These are phyloP conservation scores for Parazoanthus atlanticus DNA, from an alignment of 92 coral and sea anemone species.

Conservation along the genomic window DNA sequence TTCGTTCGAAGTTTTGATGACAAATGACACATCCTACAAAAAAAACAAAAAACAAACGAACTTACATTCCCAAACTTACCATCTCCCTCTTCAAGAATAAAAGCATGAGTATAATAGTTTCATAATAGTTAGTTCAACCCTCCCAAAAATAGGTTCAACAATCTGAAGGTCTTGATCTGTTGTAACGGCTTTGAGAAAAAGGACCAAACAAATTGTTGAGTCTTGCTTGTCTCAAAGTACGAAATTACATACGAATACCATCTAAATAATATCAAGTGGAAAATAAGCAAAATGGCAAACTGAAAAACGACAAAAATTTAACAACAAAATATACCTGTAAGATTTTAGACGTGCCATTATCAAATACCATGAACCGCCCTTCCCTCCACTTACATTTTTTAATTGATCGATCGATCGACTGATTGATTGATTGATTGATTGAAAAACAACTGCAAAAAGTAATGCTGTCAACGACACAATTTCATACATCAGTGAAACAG, in stretches of 20 bases:
- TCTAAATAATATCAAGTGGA: background rate
- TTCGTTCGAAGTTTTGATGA: slow-evolving; percentile 56
- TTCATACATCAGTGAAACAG: too few relatives aligned
- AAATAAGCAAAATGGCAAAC: too few relatives aligned
- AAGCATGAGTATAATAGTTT: background rate
- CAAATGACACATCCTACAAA: slow-evolving; percentile 66
- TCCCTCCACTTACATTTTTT: too few relatives aligned
- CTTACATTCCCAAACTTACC: background rate
- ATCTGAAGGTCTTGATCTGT: background rate
- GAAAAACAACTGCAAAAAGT: too few relatives aligned
- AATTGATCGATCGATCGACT: too few relatives aligned
- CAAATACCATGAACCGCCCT: too few relatives aligned
- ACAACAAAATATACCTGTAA: too few relatives aligned
- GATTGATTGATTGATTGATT: too few relatives aligned
- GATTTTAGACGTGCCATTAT: too few relatives aligned
- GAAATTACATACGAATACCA: too few relatives aligned
- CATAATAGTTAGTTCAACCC: background rate
- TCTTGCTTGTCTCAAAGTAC: background rate
- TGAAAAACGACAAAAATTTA: background rate
- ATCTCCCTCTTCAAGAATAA: background rate
- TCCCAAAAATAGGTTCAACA: background rate
- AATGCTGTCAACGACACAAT: too few relatives aligned
- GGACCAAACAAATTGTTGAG: background rate
- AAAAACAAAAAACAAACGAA: background rate
- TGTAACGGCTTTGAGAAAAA: background rate